Evolutionary conservation across 2,888 invertebrate genomes (phyloP), one percentile per base, ranked within the genome.

Genomic region (Cyclophora punctaria): DNA sequence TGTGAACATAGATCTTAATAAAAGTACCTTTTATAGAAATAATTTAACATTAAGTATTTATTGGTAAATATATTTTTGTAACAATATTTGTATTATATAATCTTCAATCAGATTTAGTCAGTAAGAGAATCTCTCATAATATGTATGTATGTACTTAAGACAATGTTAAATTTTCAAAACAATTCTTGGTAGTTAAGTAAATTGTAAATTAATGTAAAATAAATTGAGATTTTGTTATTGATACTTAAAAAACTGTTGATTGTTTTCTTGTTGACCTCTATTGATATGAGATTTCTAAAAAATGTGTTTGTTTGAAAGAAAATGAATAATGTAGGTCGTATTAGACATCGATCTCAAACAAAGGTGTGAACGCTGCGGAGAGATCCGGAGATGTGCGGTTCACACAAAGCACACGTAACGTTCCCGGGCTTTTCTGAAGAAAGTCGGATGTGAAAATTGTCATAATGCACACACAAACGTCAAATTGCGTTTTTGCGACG

Each of bases 141-240:
- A 68, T 44, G 44, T 44, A 68, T 44, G 44, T 44, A 44, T n/a
- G 7, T 42, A 42, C 42, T 44, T 34, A 33, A 44, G 20, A 7
- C 33, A 6, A 80, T 83, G 81, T 83, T 84, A 84, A 83, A 80
- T 78, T 80, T 81, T 78, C 75, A 71, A 82, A 76, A 80, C 73
- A 77, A 79, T 83, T 75, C 69, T 74, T 71, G 67, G 63, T 57
- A 62, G 64, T 67, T 80, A 80, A 80, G 76, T 82, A 79, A 60
- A 60, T 66, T 88, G 86, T 87, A 87, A 87, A 88, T 80, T 86
- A 83, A 84, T 87, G 88, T 88, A 87, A 86, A 88, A 86, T 86
- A 85, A 88, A 88, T 69, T 74, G 83, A 83, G 80, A 84, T 83
- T 85, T 86, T 84, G 83, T 87, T 86, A 85, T 80, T 63, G 73